These are phyloP conservation scores for Trypoxylon attenuatum DNA, from an alignment of 2,888 invertebrate genomes.

Conservation along the genomic window DNA sequence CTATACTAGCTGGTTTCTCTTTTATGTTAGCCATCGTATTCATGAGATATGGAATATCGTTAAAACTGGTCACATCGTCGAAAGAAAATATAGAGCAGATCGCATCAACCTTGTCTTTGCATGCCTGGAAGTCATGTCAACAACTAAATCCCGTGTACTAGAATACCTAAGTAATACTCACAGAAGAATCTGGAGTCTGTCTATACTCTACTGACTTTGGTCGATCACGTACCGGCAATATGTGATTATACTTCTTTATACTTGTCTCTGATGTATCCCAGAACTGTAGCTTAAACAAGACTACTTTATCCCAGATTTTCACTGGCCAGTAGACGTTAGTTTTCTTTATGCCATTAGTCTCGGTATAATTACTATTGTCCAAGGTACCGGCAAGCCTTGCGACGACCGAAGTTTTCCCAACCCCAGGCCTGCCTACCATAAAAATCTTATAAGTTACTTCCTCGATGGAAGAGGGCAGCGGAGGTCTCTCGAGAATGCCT, in stretches of 20 bases:
- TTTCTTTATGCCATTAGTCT: conserved; percentile 76
- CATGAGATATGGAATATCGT: conserved; percentile 76
- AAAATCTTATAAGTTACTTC: conserved; percentile 78
- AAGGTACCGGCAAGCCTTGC: conserved; percentile 75
- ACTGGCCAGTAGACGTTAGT: conserved; percentile 78
- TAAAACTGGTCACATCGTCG: conserved; percentile 76
- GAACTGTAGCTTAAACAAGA: conserved; percentile 77
- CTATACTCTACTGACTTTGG: background rate
- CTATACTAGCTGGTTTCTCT: conserved; percentile 75
- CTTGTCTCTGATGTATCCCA: conserved; percentile 79
- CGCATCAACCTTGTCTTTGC: conserved; percentile 76
- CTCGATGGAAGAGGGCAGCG: conserved; percentile 74
- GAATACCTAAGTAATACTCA: background rate
- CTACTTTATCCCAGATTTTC: conserved; percentile 76
- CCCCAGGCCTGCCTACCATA: conserved; percentile 76
- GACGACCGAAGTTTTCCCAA: conserved; percentile 77
- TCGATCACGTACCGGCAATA: conserved; percentile 74
- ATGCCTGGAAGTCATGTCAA: conserved; percentile 72
- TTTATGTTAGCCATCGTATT: conserved; percentile 73
- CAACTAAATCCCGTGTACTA: background rate
- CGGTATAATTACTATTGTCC: conserved; percentile 69
- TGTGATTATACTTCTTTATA: conserved; percentile 77
- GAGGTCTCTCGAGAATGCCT: conserved; percentile 77
- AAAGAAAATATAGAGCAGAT: conserved; percentile 77
- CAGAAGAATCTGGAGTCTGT: too few species aligned